Evolutionary conservation across 2,888 invertebrate species (phyloP).

Genomic region (Lamproptera curius): DNA sequence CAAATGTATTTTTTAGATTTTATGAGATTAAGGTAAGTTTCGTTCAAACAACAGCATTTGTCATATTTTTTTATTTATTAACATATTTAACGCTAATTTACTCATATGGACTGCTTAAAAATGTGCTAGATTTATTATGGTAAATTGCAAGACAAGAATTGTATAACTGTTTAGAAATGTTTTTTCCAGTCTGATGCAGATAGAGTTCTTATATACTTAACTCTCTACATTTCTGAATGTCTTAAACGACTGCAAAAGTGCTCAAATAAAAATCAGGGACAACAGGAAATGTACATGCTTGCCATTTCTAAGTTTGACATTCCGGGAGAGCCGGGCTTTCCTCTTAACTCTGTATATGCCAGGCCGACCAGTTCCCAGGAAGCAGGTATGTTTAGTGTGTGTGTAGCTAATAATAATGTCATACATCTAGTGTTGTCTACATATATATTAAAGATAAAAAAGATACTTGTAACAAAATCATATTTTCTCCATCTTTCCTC

Average conservation of each 20-base stretch:
- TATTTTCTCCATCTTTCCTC: no score
- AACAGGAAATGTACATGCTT: constrained; percentile 97
- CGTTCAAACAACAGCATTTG: no score
- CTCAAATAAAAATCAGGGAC: constrained; percentile 91
- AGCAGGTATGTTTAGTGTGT: constrained; percentile 83
- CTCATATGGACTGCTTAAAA: no score
- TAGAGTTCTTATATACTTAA: constrained; percentile 97
- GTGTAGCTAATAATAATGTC: no score
- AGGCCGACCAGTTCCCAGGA: constrained; percentile 89
- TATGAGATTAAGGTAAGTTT: constrained; percentile 96
- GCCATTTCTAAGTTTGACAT: constrained; percentile 97
- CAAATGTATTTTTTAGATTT: constrained; percentile 99
- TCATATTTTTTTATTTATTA: no score
- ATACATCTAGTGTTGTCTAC: no score
- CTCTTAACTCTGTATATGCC: constrained; percentile 96
- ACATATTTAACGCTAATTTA: no score
- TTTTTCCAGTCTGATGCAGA: constrained; percentile 93
- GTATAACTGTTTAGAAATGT: no score
- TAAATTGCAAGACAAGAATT: no score
- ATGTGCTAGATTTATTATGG: no score
- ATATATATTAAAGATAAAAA: no score
- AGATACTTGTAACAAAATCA: no score
- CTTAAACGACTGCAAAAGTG: constrained; percentile 96
- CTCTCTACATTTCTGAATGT: constrained; percentile 98
- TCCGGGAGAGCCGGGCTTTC: constrained; percentile 96